These are phyloP conservation scores for Neria commutata DNA, from an alignment of 2,888 invertebrate species.

Conservation along the genomic window DNA sequence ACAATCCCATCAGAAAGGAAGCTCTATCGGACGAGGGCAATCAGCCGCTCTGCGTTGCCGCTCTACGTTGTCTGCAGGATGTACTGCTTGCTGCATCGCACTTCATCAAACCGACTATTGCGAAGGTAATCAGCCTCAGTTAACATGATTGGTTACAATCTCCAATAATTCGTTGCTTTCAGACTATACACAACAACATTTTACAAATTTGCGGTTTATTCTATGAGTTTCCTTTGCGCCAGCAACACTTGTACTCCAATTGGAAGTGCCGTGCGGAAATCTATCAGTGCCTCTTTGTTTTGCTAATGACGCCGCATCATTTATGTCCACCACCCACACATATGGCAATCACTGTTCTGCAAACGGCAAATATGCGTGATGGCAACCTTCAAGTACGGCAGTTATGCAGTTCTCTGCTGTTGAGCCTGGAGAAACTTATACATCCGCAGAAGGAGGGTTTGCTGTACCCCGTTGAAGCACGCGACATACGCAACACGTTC, in stretches of 20 bases:
- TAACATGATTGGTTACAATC: background rate
- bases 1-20: slow-evolving; percentile 34
- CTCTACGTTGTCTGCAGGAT: slow-evolving; percentile 39
- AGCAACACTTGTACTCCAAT: slow-evolving; percentile 35
- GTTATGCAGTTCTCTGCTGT: slow-evolving; percentile 34
- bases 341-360: slow-evolving; percentile 37
- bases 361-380: slow-evolving; percentile 40
- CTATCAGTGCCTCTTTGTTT: slow-evolving; percentile 35
- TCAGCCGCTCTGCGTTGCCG: slow-evolving; percentile 38
- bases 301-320: slow-evolving; percentile 39
- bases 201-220: slow-evolving; percentile 33
- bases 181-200: slow-evolving; percentile 41
- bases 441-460: slow-evolving; percentile 51
- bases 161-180: no score
- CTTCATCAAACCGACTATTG: slow-evolving; percentile 39
- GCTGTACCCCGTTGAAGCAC: slow-evolving; percentile 40
- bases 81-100: slow-evolving; percentile 33
- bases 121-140: slow-evolving; percentile 40
- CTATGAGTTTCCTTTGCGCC: slow-evolving; percentile 25
- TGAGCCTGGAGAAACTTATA: slow-evolving; percentile 42
- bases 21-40: slow-evolving; percentile 37
- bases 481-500: slow-evolving; percentile 41
- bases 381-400: slow-evolving; percentile 32
- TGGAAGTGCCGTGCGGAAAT: slow-evolving; percentile 41
- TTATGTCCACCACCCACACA: slow-evolving; percentile 49